phyloP scores from a whole-genome alignment of 2,888 invertebrate genomes.

The Amaurobius ferox region DNA sequence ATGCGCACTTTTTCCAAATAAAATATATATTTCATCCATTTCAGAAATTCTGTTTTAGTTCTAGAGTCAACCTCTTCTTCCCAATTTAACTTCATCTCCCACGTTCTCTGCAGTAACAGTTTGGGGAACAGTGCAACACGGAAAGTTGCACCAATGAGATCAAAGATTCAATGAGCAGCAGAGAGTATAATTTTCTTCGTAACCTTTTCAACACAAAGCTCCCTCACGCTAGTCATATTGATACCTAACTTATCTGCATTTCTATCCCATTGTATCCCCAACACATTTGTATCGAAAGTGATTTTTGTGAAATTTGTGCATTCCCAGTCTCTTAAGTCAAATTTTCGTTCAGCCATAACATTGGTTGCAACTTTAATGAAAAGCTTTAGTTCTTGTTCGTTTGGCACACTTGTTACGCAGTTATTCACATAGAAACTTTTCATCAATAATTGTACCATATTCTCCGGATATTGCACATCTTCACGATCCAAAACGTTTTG shows the following conservation, averaged over 20 bases:
- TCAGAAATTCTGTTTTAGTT: not conserved
- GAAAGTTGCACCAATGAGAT: not conserved
- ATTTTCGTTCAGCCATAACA: too few relatives aligned
- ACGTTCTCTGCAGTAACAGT: slow-evolving; percentile 14
- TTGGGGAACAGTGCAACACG: slow-evolving; percentile 12
- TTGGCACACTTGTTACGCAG: too few relatives aligned
- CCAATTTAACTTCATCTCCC: not conserved
- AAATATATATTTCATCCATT: not conserved
- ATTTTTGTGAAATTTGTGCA: not conserved
- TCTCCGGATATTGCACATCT: too few relatives aligned
- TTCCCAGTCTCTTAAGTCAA: slow-evolving; percentile 15
- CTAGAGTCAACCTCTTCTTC: slow-evolving; percentile 9
- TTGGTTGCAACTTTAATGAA: not conserved
- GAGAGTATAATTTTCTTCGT: not conserved
- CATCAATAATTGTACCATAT: not conserved
- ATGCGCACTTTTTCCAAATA: not conserved
- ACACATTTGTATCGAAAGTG: not conserved
- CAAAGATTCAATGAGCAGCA: slow-evolving; percentile 15
- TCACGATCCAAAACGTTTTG: too few relatives aligned
- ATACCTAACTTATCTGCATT: slow-evolving; percentile 1
- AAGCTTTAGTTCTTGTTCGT: too few relatives aligned
- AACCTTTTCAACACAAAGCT: slow-evolving; percentile 4
- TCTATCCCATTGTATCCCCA: slow-evolving; percentile 10
- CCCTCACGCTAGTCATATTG: slow-evolving; percentile 14
- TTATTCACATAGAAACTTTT: not conserved